These are phyloP conservation scores for Willowsia nigromaculata DNA, from an alignment of 2,888 invertebrate genomes.

Conservation along the genomic window DNA sequence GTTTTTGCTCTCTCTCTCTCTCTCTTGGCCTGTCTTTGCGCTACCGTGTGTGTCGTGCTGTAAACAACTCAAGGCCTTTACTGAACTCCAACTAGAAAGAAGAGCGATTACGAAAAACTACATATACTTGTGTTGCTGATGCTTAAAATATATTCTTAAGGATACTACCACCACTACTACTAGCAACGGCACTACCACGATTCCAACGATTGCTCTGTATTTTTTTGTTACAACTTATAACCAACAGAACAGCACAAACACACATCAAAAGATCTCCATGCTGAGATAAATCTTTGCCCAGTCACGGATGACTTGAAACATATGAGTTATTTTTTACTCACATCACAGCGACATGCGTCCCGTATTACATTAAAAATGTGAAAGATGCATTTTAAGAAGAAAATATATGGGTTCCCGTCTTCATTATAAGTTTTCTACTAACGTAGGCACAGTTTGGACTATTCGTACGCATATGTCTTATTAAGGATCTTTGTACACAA, in stretches of 20 bases:
- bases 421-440: background rate
- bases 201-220: background rate
- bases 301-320: conserved; percentile 71
- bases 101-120: conserved; percentile 41
- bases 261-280: conserved; percentile 69
- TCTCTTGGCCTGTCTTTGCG: background rate
- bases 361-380: conserved; percentile 50
- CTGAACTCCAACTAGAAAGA: conserved; percentile 46
- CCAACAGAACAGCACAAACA: conserved; percentile 41
- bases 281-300: conserved; percentile 67
- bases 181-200: background rate
- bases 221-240: background rate
- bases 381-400: conserved; percentile 49
- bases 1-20: conserved; percentile 7
- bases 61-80: conserved; percentile 67
- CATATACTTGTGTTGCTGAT: conserved; percentile 41
- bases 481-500: background rate
- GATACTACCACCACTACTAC: background rate
- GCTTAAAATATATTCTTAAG: conserved; percentile 41
- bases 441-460: background rate
- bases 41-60: conserved; percentile 29
- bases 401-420: conserved; percentile 38
- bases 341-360: conserved; percentile 53
- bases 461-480: background rate
- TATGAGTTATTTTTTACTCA: conserved; percentile 68